Evolutionary conservation across 2,888 invertebrate species (phyloP), one percentile per base, ranked within the genome.

Genomic region (Melipona bicolor): DNA sequence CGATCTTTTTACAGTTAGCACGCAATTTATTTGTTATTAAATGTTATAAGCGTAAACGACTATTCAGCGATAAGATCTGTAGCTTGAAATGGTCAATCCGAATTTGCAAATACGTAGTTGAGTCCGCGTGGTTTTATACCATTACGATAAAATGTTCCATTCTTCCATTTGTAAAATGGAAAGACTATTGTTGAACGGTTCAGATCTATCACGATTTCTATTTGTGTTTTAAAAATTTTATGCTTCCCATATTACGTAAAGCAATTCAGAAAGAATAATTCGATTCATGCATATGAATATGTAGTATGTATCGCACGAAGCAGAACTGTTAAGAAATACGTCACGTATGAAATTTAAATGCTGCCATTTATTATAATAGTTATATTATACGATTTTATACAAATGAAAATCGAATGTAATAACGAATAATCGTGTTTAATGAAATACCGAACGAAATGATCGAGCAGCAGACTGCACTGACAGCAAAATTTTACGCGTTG

Each of bases 361-460:
- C 93, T 93, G 93, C 93, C 92, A 93, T 91, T 65, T 74, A 54
- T 65, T 74, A 36, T 74, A 17, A 50, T 64, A 65, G 36, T 76
- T 89, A 89, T 36, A 74, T 54, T 27, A 24, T 74, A 74, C 54
- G 13, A 65, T 52, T 74, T 74, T 74, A 52, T 74, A 65, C 36
- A 65, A 24, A 24, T 52, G n/a, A 36, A 54, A 49, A 74, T 1
- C 24, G 5, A 54, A 17, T 13, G 4, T 65, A 65, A 54, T 36
- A 13, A 65, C 24, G 15, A 4, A 36, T 4, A 49, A 19, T 27
- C 27, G 21, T 32, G 27, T 50, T 49, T 4, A 9, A 27, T 19
- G 17, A 61, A 61, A 4, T 27, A 27, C 9, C 17, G 19, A 19
- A 61, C 27, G 27, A 61, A 27, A 61, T 27, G 4, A 61, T 61